Conservation (phyloP, 1,140 invertebrate species). For the honey bee (Apis mellifera) region DNA sequence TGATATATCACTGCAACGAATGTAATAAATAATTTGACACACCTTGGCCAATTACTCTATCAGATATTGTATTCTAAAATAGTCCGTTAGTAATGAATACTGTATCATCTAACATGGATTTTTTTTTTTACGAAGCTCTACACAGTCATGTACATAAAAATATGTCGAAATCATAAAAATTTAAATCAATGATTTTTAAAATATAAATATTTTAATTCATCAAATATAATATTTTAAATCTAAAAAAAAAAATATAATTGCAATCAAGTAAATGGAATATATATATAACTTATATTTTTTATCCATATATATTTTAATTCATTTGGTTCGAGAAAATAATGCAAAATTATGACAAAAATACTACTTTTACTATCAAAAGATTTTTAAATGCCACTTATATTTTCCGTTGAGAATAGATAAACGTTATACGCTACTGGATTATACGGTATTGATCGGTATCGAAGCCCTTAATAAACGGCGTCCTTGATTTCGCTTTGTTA, state of each 20-base stretch:
- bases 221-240: no score
- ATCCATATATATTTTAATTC: no score
- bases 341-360: neutral
- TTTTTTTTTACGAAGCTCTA: neutral
- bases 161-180: neutral
- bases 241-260: no score
- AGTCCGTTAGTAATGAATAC: neutral
- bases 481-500: constrained; percentile 52
- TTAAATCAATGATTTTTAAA: neutral
- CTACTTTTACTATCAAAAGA: neutral
- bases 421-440: constrained; percentile 45
- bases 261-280: no score
- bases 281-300: no score
- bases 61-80: constrained; percentile 7
- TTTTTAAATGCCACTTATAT: neutral
- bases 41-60: neutral
- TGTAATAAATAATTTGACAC: constrained; percentile 25
- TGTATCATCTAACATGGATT: neutral
- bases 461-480: constrained; percentile 49
- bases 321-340: neutral
- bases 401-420: constrained; percentile 12
- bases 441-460: constrained; percentile 52
- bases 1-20: neutral
- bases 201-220: no score
- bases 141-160: neutral